A percentile compares a stretch with the other conserved stretches of the same genome.
These are phyloP conservation scores for Heliconius hortense DNA, from an alignment of 2,888 invertebrate species.

Conservation along the genomic window DNA sequence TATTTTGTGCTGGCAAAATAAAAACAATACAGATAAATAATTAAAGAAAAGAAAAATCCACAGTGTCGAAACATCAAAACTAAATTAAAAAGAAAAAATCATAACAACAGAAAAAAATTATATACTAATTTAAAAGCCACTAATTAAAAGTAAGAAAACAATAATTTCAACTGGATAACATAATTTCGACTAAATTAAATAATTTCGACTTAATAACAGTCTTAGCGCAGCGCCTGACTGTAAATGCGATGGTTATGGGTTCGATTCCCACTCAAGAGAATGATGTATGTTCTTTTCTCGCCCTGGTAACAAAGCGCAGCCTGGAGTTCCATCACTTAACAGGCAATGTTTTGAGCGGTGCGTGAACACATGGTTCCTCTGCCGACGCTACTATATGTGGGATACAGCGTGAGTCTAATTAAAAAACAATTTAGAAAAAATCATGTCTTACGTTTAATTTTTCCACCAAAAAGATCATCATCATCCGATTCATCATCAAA, in stretches of 20 bases:
- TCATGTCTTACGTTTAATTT: constrained; percentile 52
- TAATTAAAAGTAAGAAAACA: neutral
- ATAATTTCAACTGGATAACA: neutral
- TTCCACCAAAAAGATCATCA: constrained; percentile 60
- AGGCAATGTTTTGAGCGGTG: neutral
- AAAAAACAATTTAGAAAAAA: neutral
- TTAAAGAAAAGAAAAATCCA: neutral
- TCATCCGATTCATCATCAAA: constrained; percentile 70
- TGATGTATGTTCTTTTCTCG: neutral
- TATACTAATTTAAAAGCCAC: neutral
- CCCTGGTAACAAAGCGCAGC: neutral
- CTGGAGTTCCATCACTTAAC: neutral
- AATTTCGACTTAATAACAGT: neutral
- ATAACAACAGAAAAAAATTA: neutral
- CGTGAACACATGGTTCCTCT: neutral
- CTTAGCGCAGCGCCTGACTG: too few relatives aligned
- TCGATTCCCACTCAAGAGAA: too few relatives aligned
- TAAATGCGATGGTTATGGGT: too few relatives aligned
- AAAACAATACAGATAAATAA: neutral
- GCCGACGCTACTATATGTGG: neutral
- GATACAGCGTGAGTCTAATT: neutral
- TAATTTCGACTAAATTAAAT: neutral
- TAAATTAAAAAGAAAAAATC: neutral
- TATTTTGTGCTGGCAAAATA: neutral
- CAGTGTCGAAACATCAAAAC: constrained; percentile 8